Conservation (phyloP, 2,113 vertebrate species). For the Corvus cornix region DNA sequence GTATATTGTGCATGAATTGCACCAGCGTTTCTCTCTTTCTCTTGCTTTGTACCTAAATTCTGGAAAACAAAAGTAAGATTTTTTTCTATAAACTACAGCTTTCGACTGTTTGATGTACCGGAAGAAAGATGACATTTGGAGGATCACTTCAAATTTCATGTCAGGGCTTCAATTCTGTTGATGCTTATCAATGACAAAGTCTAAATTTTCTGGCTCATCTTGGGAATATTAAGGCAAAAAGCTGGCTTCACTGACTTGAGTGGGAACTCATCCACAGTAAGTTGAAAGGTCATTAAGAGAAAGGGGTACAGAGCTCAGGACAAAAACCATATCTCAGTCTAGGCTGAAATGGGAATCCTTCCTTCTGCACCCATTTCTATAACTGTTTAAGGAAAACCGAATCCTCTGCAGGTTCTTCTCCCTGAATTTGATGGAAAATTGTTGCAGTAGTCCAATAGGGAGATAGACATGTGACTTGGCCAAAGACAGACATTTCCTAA, state of each 20-base stretch:
- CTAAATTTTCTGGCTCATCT: not conserved
- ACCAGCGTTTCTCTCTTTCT: rapidly evolving
- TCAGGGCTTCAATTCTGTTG: not conserved
- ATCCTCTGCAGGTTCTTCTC: not conserved
- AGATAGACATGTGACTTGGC: not conserved
- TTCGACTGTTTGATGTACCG: not conserved
- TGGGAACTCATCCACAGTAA: not conserved
- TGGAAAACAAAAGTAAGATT: not conserved
- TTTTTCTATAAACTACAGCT: not conserved
- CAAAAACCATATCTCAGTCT: not conserved
- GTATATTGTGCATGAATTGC: rapidly evolving
- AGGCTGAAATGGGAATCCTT: not conserved
- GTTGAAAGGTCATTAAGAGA: not conserved
- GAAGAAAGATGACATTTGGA: not conserved
- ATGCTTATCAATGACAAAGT: not conserved
- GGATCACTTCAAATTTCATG: not conserved
- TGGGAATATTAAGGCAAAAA: not conserved
- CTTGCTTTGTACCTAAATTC: not conserved
- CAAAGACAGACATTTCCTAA: not conserved
- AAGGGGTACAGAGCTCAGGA: not conserved
- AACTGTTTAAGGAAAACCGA: not conserved
- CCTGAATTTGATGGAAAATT: not conserved
- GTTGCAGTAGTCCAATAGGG: not conserved
- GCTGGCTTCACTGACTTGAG: not conserved
- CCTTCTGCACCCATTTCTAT: not conserved